phyloP scores from a whole-genome alignment of 2,113 vertebrate species.

The Seriola quinqueradiata region DNA sequence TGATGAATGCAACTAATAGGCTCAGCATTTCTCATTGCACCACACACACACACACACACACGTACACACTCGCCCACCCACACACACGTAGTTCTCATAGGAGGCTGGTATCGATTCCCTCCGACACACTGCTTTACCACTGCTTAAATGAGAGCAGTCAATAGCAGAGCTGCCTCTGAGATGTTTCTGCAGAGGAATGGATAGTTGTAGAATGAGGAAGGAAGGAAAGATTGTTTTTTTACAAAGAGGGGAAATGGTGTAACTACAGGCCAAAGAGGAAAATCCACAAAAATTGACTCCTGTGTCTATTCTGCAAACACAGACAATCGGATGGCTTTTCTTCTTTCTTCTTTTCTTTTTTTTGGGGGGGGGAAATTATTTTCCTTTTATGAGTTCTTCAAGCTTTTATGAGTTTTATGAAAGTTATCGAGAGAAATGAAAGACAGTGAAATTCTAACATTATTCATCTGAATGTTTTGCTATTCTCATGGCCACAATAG shows the following conservation, averaged over 20 bases:
- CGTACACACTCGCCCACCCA: background rate
- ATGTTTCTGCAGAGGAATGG: slow-evolving; percentile 44
- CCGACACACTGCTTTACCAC: slow-evolving; percentile 36
- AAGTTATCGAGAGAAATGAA: background rate
- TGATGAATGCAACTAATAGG: slow-evolving; percentile 74
- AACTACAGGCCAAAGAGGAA: slow-evolving; percentile 1
- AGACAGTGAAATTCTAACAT: background rate
- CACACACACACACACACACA: slow-evolving; percentile 14
- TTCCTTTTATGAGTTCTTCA: background rate
- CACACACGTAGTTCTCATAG: background rate
- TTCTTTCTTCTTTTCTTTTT: background rate
- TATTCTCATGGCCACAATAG: too few relatives aligned
- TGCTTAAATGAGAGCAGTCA: slow-evolving; percentile 72
- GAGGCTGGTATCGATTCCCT: slow-evolving; percentile 62
- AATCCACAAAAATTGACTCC: slow-evolving; percentile 7
- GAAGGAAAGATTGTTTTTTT: background rate
- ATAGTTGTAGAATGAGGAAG: slow-evolving; percentile 19
- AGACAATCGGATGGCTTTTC: background rate
- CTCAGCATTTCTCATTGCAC: slow-evolving; percentile 11
- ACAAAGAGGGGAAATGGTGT: background rate
- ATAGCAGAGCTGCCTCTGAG: slow-evolving; percentile 54
- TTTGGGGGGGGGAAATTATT: too few relatives aligned
- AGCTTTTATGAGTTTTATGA: slow-evolving; percentile 4
- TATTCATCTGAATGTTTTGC: background rate
- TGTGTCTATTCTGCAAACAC: slow-evolving; percentile 1